Conservation (phyloP, 2,113 vertebrate genomes). For the Okapia johnstoni region DNA sequence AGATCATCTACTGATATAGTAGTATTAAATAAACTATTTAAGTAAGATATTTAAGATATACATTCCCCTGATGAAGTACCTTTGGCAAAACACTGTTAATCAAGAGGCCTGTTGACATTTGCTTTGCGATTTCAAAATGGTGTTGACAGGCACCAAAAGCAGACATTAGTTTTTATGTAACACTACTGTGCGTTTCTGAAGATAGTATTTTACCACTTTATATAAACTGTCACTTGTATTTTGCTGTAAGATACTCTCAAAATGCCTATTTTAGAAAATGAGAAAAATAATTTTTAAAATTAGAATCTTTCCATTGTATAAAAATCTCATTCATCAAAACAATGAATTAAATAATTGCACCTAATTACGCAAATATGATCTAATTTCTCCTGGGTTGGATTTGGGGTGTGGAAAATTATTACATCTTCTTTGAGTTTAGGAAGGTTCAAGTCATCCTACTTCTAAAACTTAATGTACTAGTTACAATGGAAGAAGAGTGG, state of each 20-base stretch:
- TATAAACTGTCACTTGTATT: slow-evolving; percentile 29
- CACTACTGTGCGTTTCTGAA: not conserved
- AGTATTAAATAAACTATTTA: not conserved
- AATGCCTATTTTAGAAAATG: slow-evolving; percentile 26
- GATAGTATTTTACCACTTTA: slow-evolving; percentile 21
- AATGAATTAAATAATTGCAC: slow-evolving; percentile 14
- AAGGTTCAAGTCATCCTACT: not conserved
- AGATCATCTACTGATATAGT: not conserved
- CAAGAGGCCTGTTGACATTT: not conserved
- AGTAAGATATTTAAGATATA: not conserved
- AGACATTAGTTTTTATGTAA: slow-evolving; percentile 14
- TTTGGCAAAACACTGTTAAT: not conserved
- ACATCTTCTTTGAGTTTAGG: not conserved
- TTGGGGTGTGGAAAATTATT: not conserved
- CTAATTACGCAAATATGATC: slow-evolving; percentile 29
- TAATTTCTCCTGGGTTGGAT: not conserved
- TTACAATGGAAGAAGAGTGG: not conserved
- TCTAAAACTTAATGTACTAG: not conserved
- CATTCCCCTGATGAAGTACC: not conserved
- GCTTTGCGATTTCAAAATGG: slow-evolving; percentile 14
- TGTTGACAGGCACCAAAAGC: not conserved
- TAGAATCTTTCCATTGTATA: slow-evolving; percentile 4
- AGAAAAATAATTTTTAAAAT: slow-evolving; percentile 33
- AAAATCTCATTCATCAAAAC: slow-evolving; percentile 17
- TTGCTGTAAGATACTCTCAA: slow-evolving; percentile 8